Conservation (phyloP, 2,113 vertebrate species). For the Electrona antarctica region DNA sequence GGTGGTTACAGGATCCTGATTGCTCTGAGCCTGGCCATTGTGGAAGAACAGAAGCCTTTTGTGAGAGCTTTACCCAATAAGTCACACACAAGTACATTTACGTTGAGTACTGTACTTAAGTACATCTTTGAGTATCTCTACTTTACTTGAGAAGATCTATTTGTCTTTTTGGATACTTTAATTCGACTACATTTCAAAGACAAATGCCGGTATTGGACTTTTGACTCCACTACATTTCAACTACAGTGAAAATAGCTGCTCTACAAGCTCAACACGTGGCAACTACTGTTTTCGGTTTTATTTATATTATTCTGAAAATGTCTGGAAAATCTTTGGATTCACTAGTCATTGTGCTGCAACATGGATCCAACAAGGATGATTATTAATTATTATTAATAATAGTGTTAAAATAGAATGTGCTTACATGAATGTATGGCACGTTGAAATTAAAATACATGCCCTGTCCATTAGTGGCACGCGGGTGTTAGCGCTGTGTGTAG, state of each 20-base stretch:
- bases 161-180: too few species aligned
- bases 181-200: too few species aligned
- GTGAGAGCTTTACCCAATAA: conserved; percentile 37
- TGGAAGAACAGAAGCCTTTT: conserved; percentile 41
- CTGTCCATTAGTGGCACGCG: conserved; percentile 13
- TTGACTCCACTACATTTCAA: too few species aligned
- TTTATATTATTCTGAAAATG: neutral
- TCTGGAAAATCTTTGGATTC: neutral
- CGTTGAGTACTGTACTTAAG: too few species aligned
- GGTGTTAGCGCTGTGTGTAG: neutral
- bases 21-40: conserved; percentile 56
- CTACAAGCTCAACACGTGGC: too few species aligned
- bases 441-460: conserved; percentile 27
- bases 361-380: too few species aligned
- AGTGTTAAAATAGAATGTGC: conserved; percentile 23
- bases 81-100: conserved; percentile 6
- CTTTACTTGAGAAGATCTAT: too few species aligned
- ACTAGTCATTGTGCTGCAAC: conserved; percentile 6
- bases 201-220: too few species aligned
- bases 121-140: too few species aligned
- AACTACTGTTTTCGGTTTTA: too few species aligned
- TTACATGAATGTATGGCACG: conserved; percentile 25
- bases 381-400: neutral
- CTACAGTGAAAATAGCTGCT: too few species aligned
- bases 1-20: conserved; percentile 42